phyloP scores from a whole-genome alignment of 2,888 invertebrate genomes.

The Caenorhabditis parvicauda region DNA sequence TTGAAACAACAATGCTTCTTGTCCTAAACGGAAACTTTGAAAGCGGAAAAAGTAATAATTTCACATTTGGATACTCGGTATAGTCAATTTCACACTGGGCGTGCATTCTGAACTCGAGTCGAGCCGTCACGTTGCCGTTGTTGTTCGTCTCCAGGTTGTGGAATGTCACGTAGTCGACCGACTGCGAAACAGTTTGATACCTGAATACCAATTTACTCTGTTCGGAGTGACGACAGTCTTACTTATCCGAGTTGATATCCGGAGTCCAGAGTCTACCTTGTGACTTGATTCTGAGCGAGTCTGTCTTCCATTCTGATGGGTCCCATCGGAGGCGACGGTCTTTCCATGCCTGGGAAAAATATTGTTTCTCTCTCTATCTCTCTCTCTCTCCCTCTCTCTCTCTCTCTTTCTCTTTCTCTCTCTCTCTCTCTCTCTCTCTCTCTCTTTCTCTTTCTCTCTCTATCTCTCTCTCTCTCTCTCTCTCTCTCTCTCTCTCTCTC shows the following conservation, averaged over 20 bases:
- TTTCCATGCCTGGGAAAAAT: slow-evolving; percentile 46
- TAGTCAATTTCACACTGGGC: slow-evolving; percentile 50
- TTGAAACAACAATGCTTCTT: slow-evolving; percentile 51
- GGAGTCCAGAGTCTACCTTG: slow-evolving; percentile 53
- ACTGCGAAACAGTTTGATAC: slow-evolving; percentile 48
- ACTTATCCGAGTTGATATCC: slow-evolving; percentile 53
- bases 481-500: not conserved
- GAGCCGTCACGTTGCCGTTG: slow-evolving; percentile 49
- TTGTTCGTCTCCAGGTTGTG: slow-evolving; percentile 42
- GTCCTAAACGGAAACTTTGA: slow-evolving; percentile 29
- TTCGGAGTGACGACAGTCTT: not conserved
- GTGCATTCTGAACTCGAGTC: slow-evolving; percentile 51
- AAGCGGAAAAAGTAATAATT: slow-evolving; percentile 1
- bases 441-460: not conserved
- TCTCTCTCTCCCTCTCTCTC: not conserved
- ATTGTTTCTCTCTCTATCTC: not conserved
- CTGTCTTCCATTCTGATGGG: slow-evolving; percentile 49
- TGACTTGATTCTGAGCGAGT: slow-evolving; percentile 42
- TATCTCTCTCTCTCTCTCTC: not conserved
- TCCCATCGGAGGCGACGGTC: slow-evolving; percentile 55
- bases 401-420: too few species aligned
- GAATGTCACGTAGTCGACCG: slow-evolving; percentile 49
- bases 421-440: not conserved
- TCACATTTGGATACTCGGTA: slow-evolving; percentile 50
- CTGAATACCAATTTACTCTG: slow-evolving; percentile 21